phyloP scores from a whole-genome alignment of 2,113 vertebrate genomes.

The Channa argus region DNA sequence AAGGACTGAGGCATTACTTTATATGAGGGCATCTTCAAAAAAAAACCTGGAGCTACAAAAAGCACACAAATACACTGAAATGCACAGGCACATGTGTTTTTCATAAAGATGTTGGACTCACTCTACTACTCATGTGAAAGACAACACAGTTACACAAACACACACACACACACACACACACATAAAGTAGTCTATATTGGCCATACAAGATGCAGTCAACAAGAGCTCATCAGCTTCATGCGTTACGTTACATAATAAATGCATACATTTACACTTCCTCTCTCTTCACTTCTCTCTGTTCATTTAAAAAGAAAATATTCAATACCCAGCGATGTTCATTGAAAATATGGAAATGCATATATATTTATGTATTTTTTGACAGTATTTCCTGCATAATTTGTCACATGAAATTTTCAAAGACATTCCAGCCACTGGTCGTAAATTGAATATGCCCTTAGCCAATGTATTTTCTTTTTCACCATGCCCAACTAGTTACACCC shows the following conservation, averaged over 20 bases:
- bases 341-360: constrained; percentile 59
- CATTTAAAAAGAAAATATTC: constrained; percentile 52
- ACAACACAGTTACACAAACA: constrained; percentile 46
- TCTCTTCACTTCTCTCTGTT: constrained; percentile 36
- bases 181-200: constrained; percentile 32
- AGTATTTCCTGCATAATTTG: constrained; percentile 59
- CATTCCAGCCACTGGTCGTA: constrained; percentile 42
- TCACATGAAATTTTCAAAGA: constrained; percentile 63
- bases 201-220: constrained; percentile 47
- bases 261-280: constrained; percentile 38
- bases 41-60: constrained; percentile 63
- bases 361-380: constrained; percentile 52
- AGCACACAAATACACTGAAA: constrained; percentile 34
- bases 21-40: constrained; percentile 63
- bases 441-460: constrained; percentile 56
- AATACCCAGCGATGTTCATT: constrained; percentile 47
- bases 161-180: constrained; percentile 25
- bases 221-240: constrained; percentile 57
- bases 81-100: constrained; percentile 50
- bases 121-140: constrained; percentile 69
- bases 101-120: constrained; percentile 74
- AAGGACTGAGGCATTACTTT: constrained; percentile 49
- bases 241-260: constrained; percentile 59
- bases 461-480: constrained; percentile 51
- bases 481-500: constrained; percentile 38